These are phyloP conservation scores for Ciconia nigra DNA, from an alignment of 2,797 vertebrate species.

Conservation along the genomic window DNA sequence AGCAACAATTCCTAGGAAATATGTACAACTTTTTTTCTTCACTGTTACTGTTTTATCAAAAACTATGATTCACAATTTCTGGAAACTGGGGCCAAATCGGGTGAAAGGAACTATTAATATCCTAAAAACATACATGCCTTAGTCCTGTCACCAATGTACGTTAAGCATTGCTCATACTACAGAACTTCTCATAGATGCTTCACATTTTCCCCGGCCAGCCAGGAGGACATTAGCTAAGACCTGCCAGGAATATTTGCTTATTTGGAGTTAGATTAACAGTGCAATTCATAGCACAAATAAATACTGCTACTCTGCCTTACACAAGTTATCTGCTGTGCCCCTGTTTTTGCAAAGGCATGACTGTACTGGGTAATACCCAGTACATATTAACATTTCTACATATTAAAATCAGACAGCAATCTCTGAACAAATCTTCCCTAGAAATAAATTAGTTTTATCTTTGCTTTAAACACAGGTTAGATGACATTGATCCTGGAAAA, in stretches of 20 bases:
- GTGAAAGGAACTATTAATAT: conserved; percentile 62
- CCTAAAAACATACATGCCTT: conserved; percentile 42
- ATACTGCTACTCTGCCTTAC: background rate
- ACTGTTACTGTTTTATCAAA: conserved; percentile 60
- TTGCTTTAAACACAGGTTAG: background rate
- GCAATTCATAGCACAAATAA: conserved; percentile 35
- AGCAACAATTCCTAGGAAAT: conserved; percentile 59
- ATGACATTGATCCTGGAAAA: background rate
- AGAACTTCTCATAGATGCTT: conserved; percentile 47
- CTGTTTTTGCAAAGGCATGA: conserved; percentile 13
- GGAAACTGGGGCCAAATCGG: conserved; percentile 57
- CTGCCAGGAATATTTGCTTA: conserved; percentile 55
- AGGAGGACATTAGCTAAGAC: conserved; percentile 35
- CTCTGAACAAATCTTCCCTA: background rate
- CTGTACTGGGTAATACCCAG: background rate
- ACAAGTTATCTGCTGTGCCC: background rate
- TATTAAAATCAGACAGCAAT: background rate
- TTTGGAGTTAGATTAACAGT: conserved; percentile 43
- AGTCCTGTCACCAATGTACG: background rate
- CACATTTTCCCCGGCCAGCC: conserved; percentile 45
- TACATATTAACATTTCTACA: background rate
- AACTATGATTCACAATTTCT: conserved; percentile 70
- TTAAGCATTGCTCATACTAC: background rate
- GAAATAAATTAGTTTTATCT: background rate
- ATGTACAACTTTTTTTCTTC: background rate